A percentile compares a stretch with the other conserved stretches of the same genome.
Evolutionary conservation across 2,888 invertebrate species (phyloP).

Genomic region (Atherix ibis): DNA sequence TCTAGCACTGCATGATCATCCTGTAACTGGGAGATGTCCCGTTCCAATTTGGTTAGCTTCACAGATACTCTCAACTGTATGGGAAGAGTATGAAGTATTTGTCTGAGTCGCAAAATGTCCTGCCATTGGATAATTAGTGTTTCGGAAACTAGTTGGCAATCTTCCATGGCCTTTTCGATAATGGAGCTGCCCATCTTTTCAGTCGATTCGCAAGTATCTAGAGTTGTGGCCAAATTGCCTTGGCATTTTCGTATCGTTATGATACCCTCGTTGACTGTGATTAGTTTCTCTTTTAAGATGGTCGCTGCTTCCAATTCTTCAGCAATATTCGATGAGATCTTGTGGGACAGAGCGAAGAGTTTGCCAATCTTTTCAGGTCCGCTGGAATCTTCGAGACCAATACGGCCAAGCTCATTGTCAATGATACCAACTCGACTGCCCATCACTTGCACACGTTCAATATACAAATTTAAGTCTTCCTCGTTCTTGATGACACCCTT

Average conservation of each 20-base stretch:
- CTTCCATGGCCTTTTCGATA: conserved; percentile 58
- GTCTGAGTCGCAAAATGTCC: conserved; percentile 57
- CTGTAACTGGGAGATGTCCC: conserved; percentile 57
- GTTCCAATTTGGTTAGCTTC: conserved; percentile 59
- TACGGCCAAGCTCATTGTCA: conserved; percentile 60
- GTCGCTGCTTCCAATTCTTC: conserved; percentile 65
- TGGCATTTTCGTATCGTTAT: conserved; percentile 51
- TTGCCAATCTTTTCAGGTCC: conserved; percentile 66
- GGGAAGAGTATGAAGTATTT: conserved; percentile 62
- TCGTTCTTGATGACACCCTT: conserved; percentile 68
- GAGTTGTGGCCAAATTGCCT: conserved; percentile 41
- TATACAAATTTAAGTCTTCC: conserved; percentile 65
- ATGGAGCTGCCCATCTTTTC: conserved; percentile 60
- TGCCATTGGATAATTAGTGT: conserved; percentile 60
- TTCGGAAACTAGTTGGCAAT: conserved; percentile 53
- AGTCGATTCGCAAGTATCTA: conserved; percentile 59
- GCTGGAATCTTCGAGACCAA: conserved; percentile 53
- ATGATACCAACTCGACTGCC: conserved; percentile 58
- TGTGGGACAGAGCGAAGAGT: conserved; percentile 51
- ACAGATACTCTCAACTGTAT: conserved; percentile 58
- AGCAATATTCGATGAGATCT: conserved; percentile 51
- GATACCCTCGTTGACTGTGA: conserved; percentile 56
- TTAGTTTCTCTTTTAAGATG: conserved; percentile 56
- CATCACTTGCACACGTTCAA: conserved; percentile 64
- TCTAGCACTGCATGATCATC: conserved; percentile 60